Percentiles rank a stretch among this genome's conserved stretches.
These are phyloP conservation scores for Sebastes cheni DNA, from an alignment of 2,797 vertebrate species.

Conservation along the genomic window DNA sequence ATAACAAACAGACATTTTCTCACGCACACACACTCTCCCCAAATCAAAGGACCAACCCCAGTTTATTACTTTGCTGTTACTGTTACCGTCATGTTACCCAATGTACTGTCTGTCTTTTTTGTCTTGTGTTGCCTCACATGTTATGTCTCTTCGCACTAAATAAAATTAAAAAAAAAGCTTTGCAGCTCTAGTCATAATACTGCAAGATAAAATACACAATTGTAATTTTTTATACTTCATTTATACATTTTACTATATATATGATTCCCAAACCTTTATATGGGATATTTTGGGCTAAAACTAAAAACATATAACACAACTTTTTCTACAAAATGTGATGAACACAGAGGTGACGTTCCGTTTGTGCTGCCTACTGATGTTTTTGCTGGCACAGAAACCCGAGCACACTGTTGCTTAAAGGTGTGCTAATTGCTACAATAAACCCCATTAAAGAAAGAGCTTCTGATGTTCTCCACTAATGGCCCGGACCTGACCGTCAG, in stretches of 20 bases:
- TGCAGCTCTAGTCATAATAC: not conserved
- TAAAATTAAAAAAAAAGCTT: no score
- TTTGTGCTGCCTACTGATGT: not conserved
- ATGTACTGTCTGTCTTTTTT: no score
- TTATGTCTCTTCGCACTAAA: no score
- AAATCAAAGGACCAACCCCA: no score
- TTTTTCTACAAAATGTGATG: not conserved
- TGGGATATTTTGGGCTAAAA: not conserved
- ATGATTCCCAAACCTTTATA: not conserved
- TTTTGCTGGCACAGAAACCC: constrained; percentile 14
- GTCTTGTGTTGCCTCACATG: no score
- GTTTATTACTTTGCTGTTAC: no score
- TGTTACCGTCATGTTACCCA: no score
- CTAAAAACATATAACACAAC: not conserved
- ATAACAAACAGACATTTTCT: no score
- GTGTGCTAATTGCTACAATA: constrained; percentile 53
- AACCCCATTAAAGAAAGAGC: constrained; percentile 59
- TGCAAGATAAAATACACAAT: not conserved
- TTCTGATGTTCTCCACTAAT: constrained; percentile 57
- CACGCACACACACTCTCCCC: no score
- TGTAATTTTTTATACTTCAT: not conserved
- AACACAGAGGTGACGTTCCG: not conserved
- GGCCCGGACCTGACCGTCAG: constrained; percentile 42
- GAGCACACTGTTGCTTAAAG: constrained; percentile 30
- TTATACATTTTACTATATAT: not conserved